Conservation (phyloP, 2,797 vertebrate species). For the Enteromius radiatus region DNA sequence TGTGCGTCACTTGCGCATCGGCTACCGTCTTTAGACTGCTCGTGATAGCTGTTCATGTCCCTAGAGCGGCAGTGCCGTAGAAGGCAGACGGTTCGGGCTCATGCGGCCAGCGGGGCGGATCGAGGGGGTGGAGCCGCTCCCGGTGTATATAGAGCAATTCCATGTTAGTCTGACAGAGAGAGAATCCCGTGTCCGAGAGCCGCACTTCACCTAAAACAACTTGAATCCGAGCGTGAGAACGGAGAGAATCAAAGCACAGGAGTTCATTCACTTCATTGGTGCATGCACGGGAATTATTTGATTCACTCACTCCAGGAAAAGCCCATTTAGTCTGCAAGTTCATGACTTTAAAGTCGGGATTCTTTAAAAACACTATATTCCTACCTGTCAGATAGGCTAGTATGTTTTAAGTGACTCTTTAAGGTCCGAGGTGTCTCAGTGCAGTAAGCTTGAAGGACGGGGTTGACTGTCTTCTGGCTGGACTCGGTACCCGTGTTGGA, state of each 20-base stretch:
- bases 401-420: background rate
- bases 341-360: conserved; percentile 12
- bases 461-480: conserved; percentile 2
- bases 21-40: conserved; percentile 45
- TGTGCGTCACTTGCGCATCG: conserved; percentile 21
- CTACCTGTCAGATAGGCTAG: background rate
- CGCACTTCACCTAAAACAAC: conserved; percentile 45
- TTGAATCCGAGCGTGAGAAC: conserved; percentile 52
- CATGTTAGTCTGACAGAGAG: conserved; percentile 50
- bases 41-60: conserved; percentile 44
- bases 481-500: conserved; percentile 15
- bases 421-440: background rate
- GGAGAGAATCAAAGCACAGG: conserved; percentile 38
- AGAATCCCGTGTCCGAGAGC: conserved; percentile 40
- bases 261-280: conserved; percentile 38
- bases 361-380: conserved; percentile 5
- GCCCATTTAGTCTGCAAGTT: conserved; percentile 12
- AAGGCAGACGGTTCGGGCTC: conserved; percentile 53
- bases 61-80: conserved; percentile 50
- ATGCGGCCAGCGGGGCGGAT: conserved; percentile 52
- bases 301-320: conserved; percentile 13
- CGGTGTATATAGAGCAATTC: conserved; percentile 58
- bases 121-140: conserved; percentile 56
- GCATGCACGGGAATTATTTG: conserved; percentile 21
- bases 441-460: background rate